Evolutionary conservation across 2,888 invertebrate genomes (phyloP).

Genomic region (Eurois occulta): DNA sequence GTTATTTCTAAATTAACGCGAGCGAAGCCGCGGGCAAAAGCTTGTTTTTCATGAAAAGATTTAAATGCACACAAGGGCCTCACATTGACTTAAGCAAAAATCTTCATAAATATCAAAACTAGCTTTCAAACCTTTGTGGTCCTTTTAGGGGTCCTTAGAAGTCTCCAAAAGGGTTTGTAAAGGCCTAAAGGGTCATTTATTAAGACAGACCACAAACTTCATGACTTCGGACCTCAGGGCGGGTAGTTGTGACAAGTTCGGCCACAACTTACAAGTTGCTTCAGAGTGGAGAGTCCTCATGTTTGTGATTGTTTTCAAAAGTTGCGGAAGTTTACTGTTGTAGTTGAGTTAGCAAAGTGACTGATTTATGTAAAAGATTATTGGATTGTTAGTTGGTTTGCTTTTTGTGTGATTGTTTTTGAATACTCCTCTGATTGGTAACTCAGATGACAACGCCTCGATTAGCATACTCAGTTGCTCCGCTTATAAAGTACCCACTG

Average conservation of each 20-base stretch:
- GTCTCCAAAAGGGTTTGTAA: constrained; percentile 14
- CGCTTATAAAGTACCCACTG: neutral
- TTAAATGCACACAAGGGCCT: neutral
- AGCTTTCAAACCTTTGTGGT: constrained; percentile 7
- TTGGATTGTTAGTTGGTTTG: neutral
- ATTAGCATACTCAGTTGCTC: neutral
- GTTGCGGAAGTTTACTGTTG: neutral
- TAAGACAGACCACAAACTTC: constrained; percentile 25
- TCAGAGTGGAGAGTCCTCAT: constrained; percentile 16
- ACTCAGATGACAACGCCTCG: neutral
- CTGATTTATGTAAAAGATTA: constrained; percentile 21
- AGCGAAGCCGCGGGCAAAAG: too few relatives aligned
- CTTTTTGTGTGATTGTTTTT: neutral
- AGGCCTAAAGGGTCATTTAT: constrained; percentile 33
- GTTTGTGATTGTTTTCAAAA: constrained; percentile 23
- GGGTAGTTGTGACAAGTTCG: constrained; percentile 32
- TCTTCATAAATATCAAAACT: constrained; percentile 21
- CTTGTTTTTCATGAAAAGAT: constrained; percentile 22
- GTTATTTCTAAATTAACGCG: too few relatives aligned
- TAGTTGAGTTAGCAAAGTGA: constrained; percentile 19
- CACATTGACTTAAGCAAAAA: constrained; percentile 17
- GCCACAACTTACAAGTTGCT: constrained; percentile 21
- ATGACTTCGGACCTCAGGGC: constrained; percentile 9
- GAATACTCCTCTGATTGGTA: neutral
- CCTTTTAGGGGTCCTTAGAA: neutral